phyloP scores from a whole-genome alignment of 1,140 invertebrate species.

The Plodia interpunctella region DNA sequence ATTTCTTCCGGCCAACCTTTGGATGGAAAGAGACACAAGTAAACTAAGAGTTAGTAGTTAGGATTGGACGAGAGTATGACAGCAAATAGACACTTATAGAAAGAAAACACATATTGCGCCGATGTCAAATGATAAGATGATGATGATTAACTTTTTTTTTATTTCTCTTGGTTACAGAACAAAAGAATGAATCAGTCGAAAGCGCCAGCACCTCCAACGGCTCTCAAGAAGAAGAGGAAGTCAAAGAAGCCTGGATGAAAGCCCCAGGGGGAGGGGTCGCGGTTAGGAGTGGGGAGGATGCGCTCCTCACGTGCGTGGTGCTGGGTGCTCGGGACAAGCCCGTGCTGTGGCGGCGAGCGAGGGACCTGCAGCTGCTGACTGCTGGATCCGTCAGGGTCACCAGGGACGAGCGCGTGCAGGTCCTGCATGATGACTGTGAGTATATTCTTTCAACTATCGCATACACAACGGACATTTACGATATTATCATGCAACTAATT shows the following conservation, averaged over 20 bases:
- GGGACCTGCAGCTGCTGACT: constrained; percentile 83
- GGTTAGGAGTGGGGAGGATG: constrained; percentile 82
- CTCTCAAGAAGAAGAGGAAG: constrained; percentile 45
- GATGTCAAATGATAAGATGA: too few relatives aligned
- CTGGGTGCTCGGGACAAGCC: constrained; percentile 80
- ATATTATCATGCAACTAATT: too few relatives aligned
- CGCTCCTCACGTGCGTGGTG: constrained; percentile 86
- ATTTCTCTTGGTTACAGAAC: constrained; percentile 44
- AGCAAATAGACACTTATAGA: too few relatives aligned
- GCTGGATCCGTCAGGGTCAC: constrained; percentile 85
- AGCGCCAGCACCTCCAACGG: constrained; percentile 41
- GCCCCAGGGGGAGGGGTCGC: constrained; percentile 47
- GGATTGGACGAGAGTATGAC: too few relatives aligned
- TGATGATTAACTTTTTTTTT: too few relatives aligned
- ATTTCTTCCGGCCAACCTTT: too few relatives aligned
- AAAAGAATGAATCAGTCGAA: constrained; percentile 42
- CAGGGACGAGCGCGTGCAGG: constrained; percentile 81
- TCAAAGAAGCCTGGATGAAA: constrained; percentile 57
- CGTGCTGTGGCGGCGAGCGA: constrained; percentile 84
- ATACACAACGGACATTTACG: too few relatives aligned
- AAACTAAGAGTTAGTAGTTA: too few relatives aligned
- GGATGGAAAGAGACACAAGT: too few relatives aligned
- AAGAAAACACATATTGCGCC: too few relatives aligned
- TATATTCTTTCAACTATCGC: too few relatives aligned
- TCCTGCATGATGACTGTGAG: constrained; percentile 83